Base-by-base conservation (phyloP, 2,888 invertebrate genomes). In the Drosophila incognita region DNA sequence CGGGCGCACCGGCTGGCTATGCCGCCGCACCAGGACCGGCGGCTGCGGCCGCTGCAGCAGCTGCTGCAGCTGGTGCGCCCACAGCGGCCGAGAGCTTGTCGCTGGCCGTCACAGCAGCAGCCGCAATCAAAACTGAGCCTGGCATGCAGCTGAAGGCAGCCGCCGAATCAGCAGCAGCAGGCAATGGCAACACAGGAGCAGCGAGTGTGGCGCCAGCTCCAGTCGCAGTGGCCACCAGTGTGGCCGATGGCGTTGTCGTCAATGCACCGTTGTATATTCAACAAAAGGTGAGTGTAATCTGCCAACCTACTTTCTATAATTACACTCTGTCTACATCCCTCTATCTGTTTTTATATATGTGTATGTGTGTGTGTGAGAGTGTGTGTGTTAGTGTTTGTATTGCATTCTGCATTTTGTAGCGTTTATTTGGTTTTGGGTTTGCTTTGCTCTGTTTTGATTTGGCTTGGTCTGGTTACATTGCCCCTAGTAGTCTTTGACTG, bases 1-100 rank as follows among this genome's bases (percentile, higher is more conserved):
- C 92, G 57, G 92, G 93, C 82, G 92, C 92, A 75, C 93, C 93
- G 65, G 83, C 92, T 82, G 93, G 93, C 88, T 93, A 91, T 88
- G 93, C 93, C 69, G 90, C 93, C 69, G 91, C 91, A 68, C 90
- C 90, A 52, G 89, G 92, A 65, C 86, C 84, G 51, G 92, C 91
- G 76, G 92, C 92, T 59, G 92, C 91, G 64, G 90, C 91, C 70
- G 90, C 88, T 52, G 84, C 89, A 36, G 92, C 93, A 27, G 82
- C 79, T 36, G 76, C 76, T 60, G 90, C 91, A 56, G 87, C 91
- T 52, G 91, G 92, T 59, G 84, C 81, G 48, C 69, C 89, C 54
- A 91, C 91, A 79, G 89, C 87, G n/a, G 87, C 87, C 49, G 93
- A 93, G 67, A 91, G 92, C 72, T 83, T 93, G 66, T 91, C 93